A percentile compares a stretch with the other conserved stretches of the same genome.
phyloP scores from a whole-genome alignment of 2,888 invertebrate genomes.

The Hermaeophaga mercurialis region DNA sequence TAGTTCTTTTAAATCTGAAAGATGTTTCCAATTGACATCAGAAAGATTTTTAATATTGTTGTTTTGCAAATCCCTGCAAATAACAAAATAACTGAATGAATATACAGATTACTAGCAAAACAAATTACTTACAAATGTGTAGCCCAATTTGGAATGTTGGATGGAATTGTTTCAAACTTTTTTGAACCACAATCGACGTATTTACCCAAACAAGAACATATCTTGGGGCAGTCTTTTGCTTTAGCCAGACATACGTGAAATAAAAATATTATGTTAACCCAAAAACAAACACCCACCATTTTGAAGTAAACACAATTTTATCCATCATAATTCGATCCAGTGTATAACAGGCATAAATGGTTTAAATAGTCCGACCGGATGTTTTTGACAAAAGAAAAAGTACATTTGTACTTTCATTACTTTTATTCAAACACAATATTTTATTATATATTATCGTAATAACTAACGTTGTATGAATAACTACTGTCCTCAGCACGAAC shows the following conservation, averaged over 20 bases:
- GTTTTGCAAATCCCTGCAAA: slow-evolving; percentile 68
- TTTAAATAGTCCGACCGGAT: too few relatives aligned
- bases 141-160: slow-evolving; percentile 75
- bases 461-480: too few relatives aligned
- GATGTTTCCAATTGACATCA: slow-evolving; percentile 72
- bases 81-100: slow-evolving; percentile 31
- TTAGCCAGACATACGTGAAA: slow-evolving; percentile 43
- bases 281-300: slow-evolving; percentile 59
- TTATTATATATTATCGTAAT: too few relatives aligned
- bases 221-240: slow-evolving; percentile 65
- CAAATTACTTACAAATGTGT: slow-evolving; percentile 70
- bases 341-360: slow-evolving; percentile 4
- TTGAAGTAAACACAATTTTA: slow-evolving; percentile 54
- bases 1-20: slow-evolving; percentile 73
- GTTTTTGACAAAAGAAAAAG: too few relatives aligned
- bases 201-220: slow-evolving; percentile 74
- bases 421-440: too few relatives aligned
- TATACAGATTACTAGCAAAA: slow-evolving; percentile 42
- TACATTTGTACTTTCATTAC: too few relatives aligned
- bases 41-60: slow-evolving; percentile 76
- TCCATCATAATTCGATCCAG: slow-evolving; percentile 47
- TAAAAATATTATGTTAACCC: slow-evolving; percentile 44
- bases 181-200: slow-evolving; percentile 78
- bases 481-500: too few relatives aligned
- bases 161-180: slow-evolving; percentile 72